Evolutionary conservation across 2,888 invertebrate genomes (phyloP).

Genomic region (Brachynemurus nebulosus): DNA sequence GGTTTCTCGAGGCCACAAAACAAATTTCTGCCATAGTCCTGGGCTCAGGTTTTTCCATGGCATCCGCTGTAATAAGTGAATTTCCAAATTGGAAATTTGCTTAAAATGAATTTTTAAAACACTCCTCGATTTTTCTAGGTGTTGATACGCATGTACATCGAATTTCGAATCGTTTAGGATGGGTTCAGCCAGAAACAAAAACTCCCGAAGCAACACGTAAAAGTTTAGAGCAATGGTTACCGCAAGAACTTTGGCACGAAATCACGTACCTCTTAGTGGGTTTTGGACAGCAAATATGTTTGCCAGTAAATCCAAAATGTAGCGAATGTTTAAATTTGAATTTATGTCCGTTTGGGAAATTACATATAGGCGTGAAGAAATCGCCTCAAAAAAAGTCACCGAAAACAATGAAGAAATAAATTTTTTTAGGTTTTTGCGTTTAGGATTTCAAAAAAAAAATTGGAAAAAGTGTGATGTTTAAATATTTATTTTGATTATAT

Average conservation of each 20-base stretch:
- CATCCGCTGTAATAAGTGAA: no score
- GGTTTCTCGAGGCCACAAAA: no score
- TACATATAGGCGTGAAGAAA: conserved; percentile 18
- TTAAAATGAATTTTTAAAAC: conserved; percentile 5
- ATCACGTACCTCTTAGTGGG: conserved; percentile 88
- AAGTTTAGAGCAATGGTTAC: conserved; percentile 78
- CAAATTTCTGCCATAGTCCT: no score
- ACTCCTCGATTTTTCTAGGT: no score
- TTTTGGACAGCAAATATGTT: conserved; percentile 91
- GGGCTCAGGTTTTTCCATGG: no score
- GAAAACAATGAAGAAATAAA: not conserved
- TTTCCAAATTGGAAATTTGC: no score
- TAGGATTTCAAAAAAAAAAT: conserved; percentile 4
- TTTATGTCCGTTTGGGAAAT: conserved; percentile 60
- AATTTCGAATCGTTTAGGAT: conserved; percentile 78
- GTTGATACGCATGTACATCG: conserved; percentile 98
- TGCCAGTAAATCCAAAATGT: conserved; percentile 72
- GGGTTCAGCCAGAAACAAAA: conserved; percentile 55
- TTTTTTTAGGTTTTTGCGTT: conserved; percentile 1
- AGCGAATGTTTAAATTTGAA: conserved; percentile 62
- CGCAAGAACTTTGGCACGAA: conserved; percentile 70
- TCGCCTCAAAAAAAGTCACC: conserved; percentile 13
- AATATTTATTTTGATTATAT: not conserved
- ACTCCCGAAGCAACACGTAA: conserved; percentile 82
- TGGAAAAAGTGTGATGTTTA: not conserved